phyloP scores from a whole-genome alignment of 64 coral and sea anemone species.

The Acropora yongei region DNA sequence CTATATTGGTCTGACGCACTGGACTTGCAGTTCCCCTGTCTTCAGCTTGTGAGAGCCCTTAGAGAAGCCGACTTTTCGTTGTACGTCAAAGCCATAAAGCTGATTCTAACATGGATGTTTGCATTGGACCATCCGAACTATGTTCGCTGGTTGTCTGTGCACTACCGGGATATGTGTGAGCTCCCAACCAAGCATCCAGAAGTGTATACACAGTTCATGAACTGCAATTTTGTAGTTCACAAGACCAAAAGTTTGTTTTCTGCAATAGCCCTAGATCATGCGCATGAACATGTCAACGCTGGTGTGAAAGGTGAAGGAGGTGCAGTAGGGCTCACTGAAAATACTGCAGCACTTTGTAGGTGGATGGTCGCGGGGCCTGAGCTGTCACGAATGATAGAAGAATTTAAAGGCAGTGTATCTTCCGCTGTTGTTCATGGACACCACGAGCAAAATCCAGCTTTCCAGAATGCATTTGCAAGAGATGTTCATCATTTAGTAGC shows the following conservation, averaged over 20 bases:
- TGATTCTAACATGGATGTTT: slow-evolving; percentile 23
- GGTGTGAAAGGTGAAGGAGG: slow-evolving; percentile 35
- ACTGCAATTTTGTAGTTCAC: slow-evolving; percentile 12
- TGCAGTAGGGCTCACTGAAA: slow-evolving; percentile 42
- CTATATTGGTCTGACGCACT: not conserved
- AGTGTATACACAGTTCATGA: not conserved
- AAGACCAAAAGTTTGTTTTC: slow-evolving; percentile 9
- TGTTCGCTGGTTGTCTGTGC: too few species aligned
- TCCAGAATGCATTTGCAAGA: not conserved
- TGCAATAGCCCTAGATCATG: slow-evolving; percentile 19
- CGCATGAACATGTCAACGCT: slow-evolving; percentile 40
- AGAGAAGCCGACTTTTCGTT: slow-evolving; percentile 9
- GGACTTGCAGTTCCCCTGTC: slow-evolving; percentile 5
- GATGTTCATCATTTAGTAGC: slow-evolving; percentile 20
- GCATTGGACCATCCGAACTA: slow-evolving; percentile 18
- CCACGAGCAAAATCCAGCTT: slow-evolving; percentile 21
- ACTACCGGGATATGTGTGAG: too few species aligned
- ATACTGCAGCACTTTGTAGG: slow-evolving; percentile 8
- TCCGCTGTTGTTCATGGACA: not conserved
- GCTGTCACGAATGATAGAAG: slow-evolving; percentile 12
- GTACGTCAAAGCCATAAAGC: not conserved
- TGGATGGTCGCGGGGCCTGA: slow-evolving; percentile 29
- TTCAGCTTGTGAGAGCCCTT: slow-evolving; percentile 6
- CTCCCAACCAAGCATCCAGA: not conserved
- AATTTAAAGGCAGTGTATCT: slow-evolving; percentile 1